Evolutionary conservation across 2,797 vertebrate species (phyloP).

Genomic region (Lagorchestes hirsutus): DNA sequence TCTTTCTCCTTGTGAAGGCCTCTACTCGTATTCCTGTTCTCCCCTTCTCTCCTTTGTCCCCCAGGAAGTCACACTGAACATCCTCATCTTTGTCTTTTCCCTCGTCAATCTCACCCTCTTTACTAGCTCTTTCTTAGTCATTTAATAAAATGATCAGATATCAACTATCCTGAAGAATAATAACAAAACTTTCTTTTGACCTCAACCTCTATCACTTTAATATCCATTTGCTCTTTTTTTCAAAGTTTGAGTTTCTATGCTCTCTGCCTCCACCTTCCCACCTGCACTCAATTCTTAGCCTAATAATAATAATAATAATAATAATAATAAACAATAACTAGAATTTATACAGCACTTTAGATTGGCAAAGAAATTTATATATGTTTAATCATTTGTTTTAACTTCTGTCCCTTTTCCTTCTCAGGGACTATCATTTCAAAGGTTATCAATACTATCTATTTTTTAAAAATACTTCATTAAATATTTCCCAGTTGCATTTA

Average conservation of each 20-base stretch:
- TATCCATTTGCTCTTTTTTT: neutral
- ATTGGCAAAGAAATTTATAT: neutral
- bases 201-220: neutral
- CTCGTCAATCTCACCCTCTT: neutral
- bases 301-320: neutral
- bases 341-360: neutral
- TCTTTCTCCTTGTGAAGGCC: neutral
- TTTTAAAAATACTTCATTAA: neutral
- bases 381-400: neutral
- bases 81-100: neutral
- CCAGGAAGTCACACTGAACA: neutral
- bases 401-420: neutral
- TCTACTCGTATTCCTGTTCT: neutral
- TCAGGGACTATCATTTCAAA: neutral
- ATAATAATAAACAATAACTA: neutral
- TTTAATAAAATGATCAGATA: neutral
- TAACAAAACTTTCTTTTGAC: neutral
- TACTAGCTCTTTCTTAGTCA: neutral
- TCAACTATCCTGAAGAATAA: neutral
- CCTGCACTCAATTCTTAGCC: neutral
- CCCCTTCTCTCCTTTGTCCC: neutral
- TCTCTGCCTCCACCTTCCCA: neutral
- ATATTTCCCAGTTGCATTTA: neutral
- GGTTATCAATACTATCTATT: neutral
- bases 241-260: neutral